phyloP scores from a whole-genome alignment of 2,113 vertebrate genomes.

The Ginglymostoma cirratum region DNA sequence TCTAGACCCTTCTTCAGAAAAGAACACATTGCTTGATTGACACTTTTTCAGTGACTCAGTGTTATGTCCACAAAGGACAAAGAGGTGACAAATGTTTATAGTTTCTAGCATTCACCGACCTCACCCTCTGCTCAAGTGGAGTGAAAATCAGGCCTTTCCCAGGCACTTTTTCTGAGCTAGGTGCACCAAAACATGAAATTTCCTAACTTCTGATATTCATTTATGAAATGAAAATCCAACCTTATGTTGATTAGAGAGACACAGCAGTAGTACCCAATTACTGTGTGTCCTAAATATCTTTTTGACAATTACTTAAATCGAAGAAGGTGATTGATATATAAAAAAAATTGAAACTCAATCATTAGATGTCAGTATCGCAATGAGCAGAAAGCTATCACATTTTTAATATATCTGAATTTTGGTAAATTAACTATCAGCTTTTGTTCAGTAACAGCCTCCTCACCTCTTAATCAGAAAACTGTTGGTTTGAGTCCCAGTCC shows the following conservation, averaged over 20 bases:
- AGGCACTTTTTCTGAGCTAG: no score
- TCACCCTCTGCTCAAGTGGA: no score
- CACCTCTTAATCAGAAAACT: neutral
- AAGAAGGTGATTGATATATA: neutral
- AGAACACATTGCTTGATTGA: no score
- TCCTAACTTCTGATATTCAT: no score
- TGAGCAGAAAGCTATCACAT: neutral
- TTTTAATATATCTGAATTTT: neutral
- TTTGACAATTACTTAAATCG: neutral
- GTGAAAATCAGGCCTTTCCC: no score
- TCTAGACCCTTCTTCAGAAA: no score
- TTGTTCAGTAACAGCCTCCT: neutral
- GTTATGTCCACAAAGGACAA: no score
- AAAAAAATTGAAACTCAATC: neutral
- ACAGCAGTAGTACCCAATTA: neutral
- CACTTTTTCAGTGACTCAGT: no score
- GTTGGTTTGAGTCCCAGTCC: neutral
- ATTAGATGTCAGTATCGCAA: neutral
- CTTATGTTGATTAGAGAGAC: neutral
- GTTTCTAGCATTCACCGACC: no score
- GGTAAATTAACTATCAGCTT: neutral
- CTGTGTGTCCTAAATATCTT: neutral
- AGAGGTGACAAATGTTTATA: no score
- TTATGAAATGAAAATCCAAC: no score
- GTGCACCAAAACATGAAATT: no score